phyloP scores from a whole-genome alignment of 2,113 vertebrate species.

The Dromiciops gliroides region DNA sequence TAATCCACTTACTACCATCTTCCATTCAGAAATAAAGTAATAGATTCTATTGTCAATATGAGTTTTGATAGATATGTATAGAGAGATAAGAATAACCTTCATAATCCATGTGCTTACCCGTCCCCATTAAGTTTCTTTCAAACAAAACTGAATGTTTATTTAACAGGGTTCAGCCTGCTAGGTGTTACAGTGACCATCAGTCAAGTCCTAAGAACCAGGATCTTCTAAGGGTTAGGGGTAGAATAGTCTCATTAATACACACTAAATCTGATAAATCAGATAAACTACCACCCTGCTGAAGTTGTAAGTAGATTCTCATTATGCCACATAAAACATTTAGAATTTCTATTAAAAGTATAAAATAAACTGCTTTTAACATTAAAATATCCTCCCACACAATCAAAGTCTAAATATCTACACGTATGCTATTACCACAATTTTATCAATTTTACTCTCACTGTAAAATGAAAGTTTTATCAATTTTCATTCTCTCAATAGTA shows the following conservation, averaged over 20 bases:
- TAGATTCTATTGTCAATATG: not conserved
- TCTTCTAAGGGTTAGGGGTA: not conserved
- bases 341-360: not conserved
- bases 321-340: not conserved
- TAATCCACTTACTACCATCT: not conserved
- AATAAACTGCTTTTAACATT: not conserved
- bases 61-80: not conserved
- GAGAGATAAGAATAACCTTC: not conserved
- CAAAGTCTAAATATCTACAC: not conserved
- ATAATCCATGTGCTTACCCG: not conserved
- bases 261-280: not conserved
- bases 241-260: not conserved
- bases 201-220: not conserved
- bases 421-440: not conserved
- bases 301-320: not conserved
- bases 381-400: not conserved
- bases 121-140: not conserved
- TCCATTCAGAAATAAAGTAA: not conserved
- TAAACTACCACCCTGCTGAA: not conserved
- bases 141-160: not conserved
- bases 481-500: not conserved
- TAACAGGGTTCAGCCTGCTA: not conserved
- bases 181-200: not conserved
- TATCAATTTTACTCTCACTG: not conserved
- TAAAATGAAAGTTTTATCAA: not conserved